Evolutionary conservation across 2,113 vertebrate species (phyloP), one percentile per base, ranked within the genome.

Genomic region (Gila orcuttii): DNA sequence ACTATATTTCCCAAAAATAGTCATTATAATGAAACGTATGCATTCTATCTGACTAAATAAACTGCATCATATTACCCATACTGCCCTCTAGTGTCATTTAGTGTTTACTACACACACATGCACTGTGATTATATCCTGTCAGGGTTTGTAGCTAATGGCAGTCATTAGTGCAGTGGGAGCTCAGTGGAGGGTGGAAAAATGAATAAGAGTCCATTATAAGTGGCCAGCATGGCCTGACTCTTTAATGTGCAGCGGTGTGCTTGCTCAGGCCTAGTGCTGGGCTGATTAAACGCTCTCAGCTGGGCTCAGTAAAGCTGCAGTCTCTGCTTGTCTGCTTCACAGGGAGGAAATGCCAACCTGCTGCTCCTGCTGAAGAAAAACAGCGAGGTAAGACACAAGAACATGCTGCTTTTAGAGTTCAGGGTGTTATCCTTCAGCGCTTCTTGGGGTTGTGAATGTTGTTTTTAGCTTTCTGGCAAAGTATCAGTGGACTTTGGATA

Each of bases 311-410:
- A 60, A 88, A 77, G 60, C 88, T 82, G 88, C 71, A 69, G 88
- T 91, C 90, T 87, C 79, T 89, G 91, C 89, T 77, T 89, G 78
- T 91, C 6, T 85, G 85, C 93, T 91, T 93, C 87, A 39, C 90
- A 99, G 98, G 97, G 96, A 93, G 96, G 96, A 93, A 97, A 96
- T 86, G 93, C 95, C 79, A 97, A 96, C 93, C 90, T 97, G 91
- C 94, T 96, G 90, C 96, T 97, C 90, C 93, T 96, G 91, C 93
- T 97, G 89, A 99, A 97, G 93, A 97, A 96, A 91, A 98, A 97
- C 95, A 98, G 95, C 7, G 97, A 99, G 97, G 98, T 99, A 96
- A 96, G 82, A 84, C 88, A 86, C 7, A 36, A 6, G 47, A 28
- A 17, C 85, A 84, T 86, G 75, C 68, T 81, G 55, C 42, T 50